Conservation (phyloP, 2,113 vertebrate genomes). For the Grammomys surdaster region DNA sequence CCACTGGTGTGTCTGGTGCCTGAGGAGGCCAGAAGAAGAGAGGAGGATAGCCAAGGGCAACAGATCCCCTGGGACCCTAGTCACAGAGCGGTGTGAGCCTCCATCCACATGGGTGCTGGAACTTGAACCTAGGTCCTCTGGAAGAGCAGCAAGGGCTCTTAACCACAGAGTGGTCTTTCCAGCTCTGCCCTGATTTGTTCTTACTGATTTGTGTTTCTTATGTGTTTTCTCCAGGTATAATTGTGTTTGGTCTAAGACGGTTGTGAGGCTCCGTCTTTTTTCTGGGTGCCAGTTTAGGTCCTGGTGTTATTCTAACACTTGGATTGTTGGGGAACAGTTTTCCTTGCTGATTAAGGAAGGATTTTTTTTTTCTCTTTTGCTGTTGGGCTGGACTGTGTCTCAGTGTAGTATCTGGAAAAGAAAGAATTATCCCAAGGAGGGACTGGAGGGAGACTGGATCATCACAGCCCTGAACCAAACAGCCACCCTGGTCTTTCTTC, state of each 20-base stretch:
- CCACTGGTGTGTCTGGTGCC: neutral
- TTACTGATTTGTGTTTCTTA: neutral
- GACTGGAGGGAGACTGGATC: neutral
- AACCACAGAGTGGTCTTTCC: neutral
- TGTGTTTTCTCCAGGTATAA: too few species aligned
- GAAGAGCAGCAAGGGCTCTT: neutral
- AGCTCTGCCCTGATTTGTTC: neutral
- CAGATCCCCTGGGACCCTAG: neutral
- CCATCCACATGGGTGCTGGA: too few species aligned
- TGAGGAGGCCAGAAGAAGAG: neutral
- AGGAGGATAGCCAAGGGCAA: neutral
- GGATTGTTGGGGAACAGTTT: neutral
- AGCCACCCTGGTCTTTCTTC: neutral
- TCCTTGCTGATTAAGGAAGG: neutral
- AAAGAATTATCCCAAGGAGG: neutral
- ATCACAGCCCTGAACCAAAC: neutral
- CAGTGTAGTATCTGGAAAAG: neutral
- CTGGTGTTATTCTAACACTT: neutral
- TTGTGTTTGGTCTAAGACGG: neutral
- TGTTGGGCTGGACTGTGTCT: neutral
- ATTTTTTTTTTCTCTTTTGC: neutral
- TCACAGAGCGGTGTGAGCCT: neutral
- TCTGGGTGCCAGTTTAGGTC: neutral
- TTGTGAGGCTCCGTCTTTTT: neutral
- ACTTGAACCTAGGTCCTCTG: neutral